Base-by-base conservation (phyloP, 2,797 vertebrate species). In the Arctocebus calabarensis region DNA sequence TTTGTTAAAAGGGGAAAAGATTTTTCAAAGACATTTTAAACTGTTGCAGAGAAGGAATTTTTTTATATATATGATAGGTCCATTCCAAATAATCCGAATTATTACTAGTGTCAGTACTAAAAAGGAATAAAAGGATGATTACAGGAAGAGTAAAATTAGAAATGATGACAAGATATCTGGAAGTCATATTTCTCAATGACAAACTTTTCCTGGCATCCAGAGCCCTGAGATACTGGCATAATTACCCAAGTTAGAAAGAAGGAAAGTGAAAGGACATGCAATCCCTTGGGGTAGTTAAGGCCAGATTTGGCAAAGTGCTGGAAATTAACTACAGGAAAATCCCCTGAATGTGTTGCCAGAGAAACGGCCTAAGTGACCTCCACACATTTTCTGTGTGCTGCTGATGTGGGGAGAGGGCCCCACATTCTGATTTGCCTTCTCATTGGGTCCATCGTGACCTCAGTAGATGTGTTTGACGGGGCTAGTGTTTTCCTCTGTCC, bases 241-340 rank as follows among this genome's bases (percentile, higher is more conserved):
- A 45, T 90, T 79, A 64, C 22, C 62, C 34, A 61, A n/a, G 16
- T 52, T 70, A 89, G 66, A 87, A 94, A 86, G 82, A 84, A 32
- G 32, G 59, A 64, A 95, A 87, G 78, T 57, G 27, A 62, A 77
- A 83, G 75, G 82, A 88, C 70, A 57, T 23, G 13, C 43, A 84
- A 37, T 74, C 68, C 23, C 86, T 77, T 25, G 43, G 43, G 64
- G 59, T 84, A 57, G 7, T 48, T 78, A 79, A 88, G 55, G 57
- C 45, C 48, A 82, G 52, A 82, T 64, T 55, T 93, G 75, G 40
- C 19, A 1, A 92, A 89, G 37, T 40, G 20, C 45, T 77, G 27
- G 68, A 75, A 88, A 90, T 37, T 34, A 88, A 91, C 83, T 22
- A 25, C 29, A 85, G 77, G 89, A 89, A 84, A 94, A 61, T 11